A percentile compares a stretch with the other conserved stretches of the same genome.
Conservation (phyloP, 1,140 invertebrate genomes). For the Trichomalopsis sarcophagae region DNA sequence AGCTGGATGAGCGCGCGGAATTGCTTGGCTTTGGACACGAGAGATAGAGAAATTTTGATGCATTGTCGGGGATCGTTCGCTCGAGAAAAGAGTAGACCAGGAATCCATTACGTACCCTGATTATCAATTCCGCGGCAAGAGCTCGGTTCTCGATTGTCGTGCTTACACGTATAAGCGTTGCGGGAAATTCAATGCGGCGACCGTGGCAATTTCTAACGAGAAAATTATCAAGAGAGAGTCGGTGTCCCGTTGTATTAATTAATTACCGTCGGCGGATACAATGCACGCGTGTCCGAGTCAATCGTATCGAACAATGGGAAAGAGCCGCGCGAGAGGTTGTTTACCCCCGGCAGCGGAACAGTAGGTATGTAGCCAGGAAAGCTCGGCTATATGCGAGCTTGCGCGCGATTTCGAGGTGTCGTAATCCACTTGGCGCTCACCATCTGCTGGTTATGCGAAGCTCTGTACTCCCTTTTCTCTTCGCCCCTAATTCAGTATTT, state of each 20-base stretch:
- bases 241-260: slow-evolving; percentile 22
- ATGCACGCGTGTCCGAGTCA: not conserved
- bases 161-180: not conserved
- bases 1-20: not conserved
- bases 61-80: not conserved
- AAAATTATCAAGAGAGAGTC: slow-evolving; percentile 9
- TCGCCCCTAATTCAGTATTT: not conserved
- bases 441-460: slow-evolving; percentile 54
- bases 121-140: too few relatives aligned
- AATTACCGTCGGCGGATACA: slow-evolving; percentile 9
- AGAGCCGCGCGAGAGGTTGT: not conserved
- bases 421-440: slow-evolving; percentile 55
- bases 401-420: slow-evolving; percentile 54
- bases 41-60: not conserved
- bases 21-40: not conserved
- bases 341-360: not conserved
- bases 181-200: slow-evolving; percentile 15
- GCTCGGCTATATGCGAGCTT: not conserved
- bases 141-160: not conserved
- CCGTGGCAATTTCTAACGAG: not conserved
- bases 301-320: slow-evolving; percentile 22
- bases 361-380: slow-evolving; percentile 3
- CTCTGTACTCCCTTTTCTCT: not conserved
- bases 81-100: too few relatives aligned
- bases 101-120: too few relatives aligned